phyloP scores from a whole-genome alignment of 2,113 vertebrate genomes.

The Micronycteris hirsuta region DNA sequence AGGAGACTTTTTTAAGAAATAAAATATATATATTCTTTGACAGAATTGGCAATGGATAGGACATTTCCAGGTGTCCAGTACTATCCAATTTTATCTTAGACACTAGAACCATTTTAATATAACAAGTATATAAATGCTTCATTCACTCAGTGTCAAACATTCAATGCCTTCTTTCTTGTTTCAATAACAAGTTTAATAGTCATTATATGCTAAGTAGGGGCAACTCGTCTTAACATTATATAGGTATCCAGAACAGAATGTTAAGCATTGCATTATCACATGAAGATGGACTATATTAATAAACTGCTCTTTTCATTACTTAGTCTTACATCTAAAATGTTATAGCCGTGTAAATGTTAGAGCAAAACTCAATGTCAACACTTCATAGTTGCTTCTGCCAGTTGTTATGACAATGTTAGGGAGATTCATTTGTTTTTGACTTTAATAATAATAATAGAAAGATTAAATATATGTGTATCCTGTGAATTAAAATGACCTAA shows the following conservation, averaged over 20 bases:
- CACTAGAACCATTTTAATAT: conserved; percentile 34
- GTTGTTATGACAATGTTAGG: neutral
- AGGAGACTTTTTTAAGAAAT: neutral
- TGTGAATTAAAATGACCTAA: neutral
- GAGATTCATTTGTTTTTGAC: neutral
- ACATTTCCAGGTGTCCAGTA: conserved; percentile 31
- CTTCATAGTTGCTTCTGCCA: neutral
- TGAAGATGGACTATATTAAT: conserved; percentile 10
- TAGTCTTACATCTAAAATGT: conserved; percentile 16
- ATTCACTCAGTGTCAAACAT: conserved; percentile 37
- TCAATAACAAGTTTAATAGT: neutral
- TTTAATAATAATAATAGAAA: neutral
- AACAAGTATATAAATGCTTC: conserved; percentile 28
- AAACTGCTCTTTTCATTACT: neutral
- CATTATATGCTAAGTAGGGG: conserved; percentile 31
- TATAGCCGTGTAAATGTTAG: conserved; percentile 18
- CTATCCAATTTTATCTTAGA: conserved; percentile 34
- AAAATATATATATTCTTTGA: conserved; percentile 9
- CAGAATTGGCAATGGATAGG: conserved; percentile 25
- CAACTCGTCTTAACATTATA: conserved; percentile 23
- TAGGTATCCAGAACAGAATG: conserved; percentile 45
- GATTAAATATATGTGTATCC: neutral
- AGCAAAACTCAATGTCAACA: neutral
- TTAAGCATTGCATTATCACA: neutral
- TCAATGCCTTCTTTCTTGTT: conserved; percentile 14